Conservation (phyloP, 2,113 vertebrate species). For the Esox niger region DNA sequence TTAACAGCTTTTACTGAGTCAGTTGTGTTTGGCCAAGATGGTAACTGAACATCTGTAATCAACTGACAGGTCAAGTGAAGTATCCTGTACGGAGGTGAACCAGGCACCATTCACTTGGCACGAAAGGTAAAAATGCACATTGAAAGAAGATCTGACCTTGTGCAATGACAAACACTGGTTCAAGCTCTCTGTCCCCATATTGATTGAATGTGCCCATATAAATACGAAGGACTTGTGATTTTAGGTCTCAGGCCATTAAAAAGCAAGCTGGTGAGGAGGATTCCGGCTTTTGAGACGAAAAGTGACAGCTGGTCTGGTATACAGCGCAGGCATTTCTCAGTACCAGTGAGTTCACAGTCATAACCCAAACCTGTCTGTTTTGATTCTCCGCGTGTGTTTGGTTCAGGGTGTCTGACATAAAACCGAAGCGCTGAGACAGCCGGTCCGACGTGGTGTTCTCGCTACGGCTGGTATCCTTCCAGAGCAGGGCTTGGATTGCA, state of each 20-base stretch:
- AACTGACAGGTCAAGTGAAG: not conserved
- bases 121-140: not conserved
- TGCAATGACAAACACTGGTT: too few species aligned
- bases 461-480: conserved; percentile 32
- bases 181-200: too few species aligned
- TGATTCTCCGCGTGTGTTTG: conserved; percentile 22
- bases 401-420: conserved; percentile 19
- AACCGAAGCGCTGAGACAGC: conserved; percentile 36
- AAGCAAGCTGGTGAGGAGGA: not conserved
- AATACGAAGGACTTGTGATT: too few species aligned
- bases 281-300: conserved; percentile 25
- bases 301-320: conserved; percentile 23
- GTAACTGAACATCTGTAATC: not conserved
- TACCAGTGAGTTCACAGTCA: conserved; percentile 26
- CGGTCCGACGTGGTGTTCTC: conserved; percentile 16
- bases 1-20: conserved; percentile 21
- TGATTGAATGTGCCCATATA: too few species aligned
- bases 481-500: conserved; percentile 30
- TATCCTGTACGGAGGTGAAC: not conserved
- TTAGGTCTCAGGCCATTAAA: not conserved
- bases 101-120: not conserved
- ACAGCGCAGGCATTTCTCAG: conserved; percentile 38
- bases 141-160: not conserved
- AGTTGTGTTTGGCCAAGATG: conserved; percentile 15
- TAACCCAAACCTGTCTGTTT: conserved; percentile 24